A percentile compares a stretch with the other conserved stretches of the same genome.
These are phyloP conservation scores for Passerina amoena DNA, from an alignment of 2,113 vertebrate species.

Conservation along the genomic window DNA sequence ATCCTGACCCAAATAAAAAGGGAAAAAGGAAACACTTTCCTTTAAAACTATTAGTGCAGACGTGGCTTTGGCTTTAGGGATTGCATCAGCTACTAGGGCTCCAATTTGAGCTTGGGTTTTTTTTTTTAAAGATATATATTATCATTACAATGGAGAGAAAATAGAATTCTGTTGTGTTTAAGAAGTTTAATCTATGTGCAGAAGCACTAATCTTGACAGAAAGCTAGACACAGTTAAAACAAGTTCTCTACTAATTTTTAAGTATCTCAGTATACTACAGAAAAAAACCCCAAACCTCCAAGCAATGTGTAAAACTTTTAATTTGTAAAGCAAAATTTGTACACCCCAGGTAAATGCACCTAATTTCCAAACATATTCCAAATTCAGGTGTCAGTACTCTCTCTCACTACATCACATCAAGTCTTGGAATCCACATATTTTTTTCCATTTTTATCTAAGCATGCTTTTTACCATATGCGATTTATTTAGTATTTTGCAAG, in stretches of 20 bases:
- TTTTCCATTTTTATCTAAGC: background rate
- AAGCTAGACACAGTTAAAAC: background rate
- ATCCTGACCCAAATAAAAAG: conserved; percentile 42
- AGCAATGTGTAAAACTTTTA: background rate
- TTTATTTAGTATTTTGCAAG: background rate
- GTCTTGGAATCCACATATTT: background rate
- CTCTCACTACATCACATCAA: background rate
- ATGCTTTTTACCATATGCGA: background rate
- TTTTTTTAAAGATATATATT: background rate
- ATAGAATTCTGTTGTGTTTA: background rate
- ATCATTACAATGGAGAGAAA: background rate
- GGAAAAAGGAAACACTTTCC: conserved; percentile 30
- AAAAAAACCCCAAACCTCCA: background rate
- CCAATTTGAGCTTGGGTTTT: background rate
- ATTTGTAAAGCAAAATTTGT: background rate
- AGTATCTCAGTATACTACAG: background rate
- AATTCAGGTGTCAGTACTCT: background rate
- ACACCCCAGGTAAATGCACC: background rate
- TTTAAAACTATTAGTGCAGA: conserved; percentile 28
- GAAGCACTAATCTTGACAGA: background rate
- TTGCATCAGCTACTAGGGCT: conserved; percentile 48
- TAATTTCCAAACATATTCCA: background rate
- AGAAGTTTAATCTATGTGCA: background rate
- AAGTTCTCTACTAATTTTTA: background rate
- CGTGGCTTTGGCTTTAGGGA: conserved; percentile 43